These are phyloP conservation scores for Cairina moschata DNA, from an alignment of 2,113 vertebrate species.

Conservation along the genomic window DNA sequence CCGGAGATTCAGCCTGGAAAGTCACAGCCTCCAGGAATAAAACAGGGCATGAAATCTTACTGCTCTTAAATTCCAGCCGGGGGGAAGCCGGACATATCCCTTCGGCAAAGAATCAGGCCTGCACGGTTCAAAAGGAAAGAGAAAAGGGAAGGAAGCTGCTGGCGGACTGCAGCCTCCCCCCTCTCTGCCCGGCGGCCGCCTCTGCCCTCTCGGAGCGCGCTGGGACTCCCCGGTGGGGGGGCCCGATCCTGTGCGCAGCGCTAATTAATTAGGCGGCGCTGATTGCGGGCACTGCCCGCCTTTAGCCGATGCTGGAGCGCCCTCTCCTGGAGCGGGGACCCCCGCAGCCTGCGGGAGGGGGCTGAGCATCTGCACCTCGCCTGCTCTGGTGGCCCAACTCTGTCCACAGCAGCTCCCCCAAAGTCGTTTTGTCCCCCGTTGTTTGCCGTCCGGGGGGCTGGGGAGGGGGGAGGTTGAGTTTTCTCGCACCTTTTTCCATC, in stretches of 20 bases:
- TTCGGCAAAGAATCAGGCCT: neutral
- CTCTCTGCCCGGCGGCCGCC: neutral
- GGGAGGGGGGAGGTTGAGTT: neutral
- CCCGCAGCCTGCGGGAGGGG: neutral
- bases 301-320: slow-evolving; percentile 57
- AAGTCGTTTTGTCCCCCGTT: neutral
- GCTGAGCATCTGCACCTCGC: neutral
- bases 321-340: slow-evolving; percentile 62
- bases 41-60: neutral
- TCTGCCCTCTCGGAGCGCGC: neutral
- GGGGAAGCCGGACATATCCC: neutral
- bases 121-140: neutral
- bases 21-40: neutral
- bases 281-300: neutral
- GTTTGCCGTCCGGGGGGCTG: neutral
- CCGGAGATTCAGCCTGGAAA: neutral
- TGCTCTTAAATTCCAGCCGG: neutral
- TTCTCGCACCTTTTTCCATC: neutral
- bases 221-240: too few species aligned
- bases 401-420: neutral
- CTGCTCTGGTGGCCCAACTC: neutral
- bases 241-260: neutral
- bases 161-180: neutral
- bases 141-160: neutral
- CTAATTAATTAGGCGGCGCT: neutral